These are phyloP conservation scores for Athripsodes cinereus DNA, from an alignment of 2,888 invertebrate genomes.

Conservation along the genomic window DNA sequence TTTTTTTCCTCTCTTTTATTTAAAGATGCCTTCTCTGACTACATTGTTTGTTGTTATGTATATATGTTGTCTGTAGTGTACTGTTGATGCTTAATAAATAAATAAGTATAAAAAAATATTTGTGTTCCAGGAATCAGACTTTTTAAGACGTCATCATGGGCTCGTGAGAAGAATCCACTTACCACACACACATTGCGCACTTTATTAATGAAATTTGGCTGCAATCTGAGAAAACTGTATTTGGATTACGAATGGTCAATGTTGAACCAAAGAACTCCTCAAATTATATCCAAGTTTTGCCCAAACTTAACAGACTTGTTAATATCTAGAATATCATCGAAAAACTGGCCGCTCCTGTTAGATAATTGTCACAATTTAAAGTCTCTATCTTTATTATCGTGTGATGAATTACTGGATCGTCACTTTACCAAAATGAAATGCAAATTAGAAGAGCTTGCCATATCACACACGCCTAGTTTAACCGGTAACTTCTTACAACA, in stretches of 20 bases:
- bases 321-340: constrained; percentile 44
- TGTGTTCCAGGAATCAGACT: constrained; percentile 10
- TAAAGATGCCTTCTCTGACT: no score
- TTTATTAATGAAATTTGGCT: constrained; percentile 47
- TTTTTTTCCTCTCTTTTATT: not conserved
- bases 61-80: no score
- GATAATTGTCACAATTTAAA: constrained; percentile 47
- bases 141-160: constrained; percentile 16
- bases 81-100: no score
- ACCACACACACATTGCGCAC: constrained; percentile 48
- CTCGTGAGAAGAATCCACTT: constrained; percentile 30
- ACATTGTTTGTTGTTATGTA: no score
- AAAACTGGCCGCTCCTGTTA: constrained; percentile 48
- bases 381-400: constrained; percentile 43
- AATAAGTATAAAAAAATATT: no score
- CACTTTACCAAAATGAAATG: constrained; percentile 26
- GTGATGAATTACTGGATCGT: constrained; percentile 36
- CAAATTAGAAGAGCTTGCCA: constrained; percentile 27
- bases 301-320: constrained; percentile 50
- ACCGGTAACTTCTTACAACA: constrained; percentile 16
- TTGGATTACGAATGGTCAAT: constrained; percentile 45
- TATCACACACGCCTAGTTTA: constrained; percentile 30
- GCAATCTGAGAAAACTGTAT: constrained; percentile 43
- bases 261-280: constrained; percentile 49
- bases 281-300: constrained; percentile 51